These are phyloP conservation scores for Bombus pascuorum DNA, from an alignment of 1,140 invertebrate genomes.

Conservation along the genomic window DNA sequence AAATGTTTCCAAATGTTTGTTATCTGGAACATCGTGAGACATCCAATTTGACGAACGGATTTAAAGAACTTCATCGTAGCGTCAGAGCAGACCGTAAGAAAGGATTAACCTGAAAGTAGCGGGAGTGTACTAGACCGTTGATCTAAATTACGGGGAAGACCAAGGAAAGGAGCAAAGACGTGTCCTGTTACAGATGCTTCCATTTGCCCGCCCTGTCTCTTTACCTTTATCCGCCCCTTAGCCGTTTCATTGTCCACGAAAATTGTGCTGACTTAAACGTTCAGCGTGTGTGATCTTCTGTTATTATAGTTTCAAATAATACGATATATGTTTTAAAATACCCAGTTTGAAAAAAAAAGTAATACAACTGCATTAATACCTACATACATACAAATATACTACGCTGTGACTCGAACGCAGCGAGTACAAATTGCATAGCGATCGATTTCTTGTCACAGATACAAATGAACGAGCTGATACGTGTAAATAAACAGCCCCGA, in stretches of 20 bases:
- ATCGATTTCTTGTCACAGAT: background rate
- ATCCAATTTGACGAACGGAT: background rate
- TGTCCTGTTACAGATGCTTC: slow-evolving; percentile 34
- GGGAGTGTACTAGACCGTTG: background rate
- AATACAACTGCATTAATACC: background rate
- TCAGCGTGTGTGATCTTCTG: background rate
- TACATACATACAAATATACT: background rate
- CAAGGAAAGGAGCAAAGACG: slow-evolving; percentile 20
- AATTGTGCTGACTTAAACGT: background rate
- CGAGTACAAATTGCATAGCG: background rate
- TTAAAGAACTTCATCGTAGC: background rate
- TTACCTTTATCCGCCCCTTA: slow-evolving; percentile 38
- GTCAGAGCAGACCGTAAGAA: background rate
- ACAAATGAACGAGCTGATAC: background rate
- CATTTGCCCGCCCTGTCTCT: slow-evolving; percentile 41
- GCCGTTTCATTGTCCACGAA: slow-evolving; percentile 17
- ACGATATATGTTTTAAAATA: background rate
- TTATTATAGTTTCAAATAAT: background rate
- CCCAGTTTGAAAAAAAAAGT: no score
- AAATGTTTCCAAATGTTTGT: background rate
- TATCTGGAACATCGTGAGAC: background rate
- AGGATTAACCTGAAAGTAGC: slow-evolving; percentile 6
- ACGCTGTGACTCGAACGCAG: background rate
- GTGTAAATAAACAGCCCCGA: background rate
- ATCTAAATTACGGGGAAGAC: slow-evolving; percentile 48